These are phyloP conservation scores for Syrphus vitripennis DNA, from an alignment of 2,888 invertebrate genomes.

Conservation along the genomic window DNA sequence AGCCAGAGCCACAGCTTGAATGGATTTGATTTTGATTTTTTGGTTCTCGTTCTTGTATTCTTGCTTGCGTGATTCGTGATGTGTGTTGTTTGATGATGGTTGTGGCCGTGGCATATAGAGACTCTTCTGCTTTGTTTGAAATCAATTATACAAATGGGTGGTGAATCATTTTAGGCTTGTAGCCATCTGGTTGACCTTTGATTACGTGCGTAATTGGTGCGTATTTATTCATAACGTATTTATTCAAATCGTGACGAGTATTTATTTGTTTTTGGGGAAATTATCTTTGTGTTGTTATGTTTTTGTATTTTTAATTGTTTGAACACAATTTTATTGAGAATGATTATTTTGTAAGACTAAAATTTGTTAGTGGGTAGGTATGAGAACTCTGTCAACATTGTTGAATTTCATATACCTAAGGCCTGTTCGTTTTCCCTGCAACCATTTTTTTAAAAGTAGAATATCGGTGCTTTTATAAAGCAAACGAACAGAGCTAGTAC, in stretches of 20 bases:
- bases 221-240: not conserved
- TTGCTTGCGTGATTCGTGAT: not conserved
- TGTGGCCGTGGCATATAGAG: not conserved
- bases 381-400: too few species aligned
- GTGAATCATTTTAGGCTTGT: conserved; percentile 48
- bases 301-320: not conserved
- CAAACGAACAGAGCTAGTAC: too few species aligned
- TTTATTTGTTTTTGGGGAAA: conserved; percentile 5
- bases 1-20: conserved; percentile 18
- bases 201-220: not conserved
- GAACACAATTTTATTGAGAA: not conserved
- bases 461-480: too few species aligned
- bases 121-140: conserved; percentile 29
- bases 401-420: too few species aligned
- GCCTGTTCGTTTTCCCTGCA: too few species aligned
- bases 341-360: not conserved
- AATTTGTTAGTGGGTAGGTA: too few species aligned
- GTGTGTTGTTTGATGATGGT: not conserved
- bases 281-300: not conserved
- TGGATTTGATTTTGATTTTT: conserved; percentile 45
- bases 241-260: conserved; percentile 41
- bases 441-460: too few species aligned
- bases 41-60: not conserved
- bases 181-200: conserved; percentile 43
- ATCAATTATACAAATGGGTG: conserved; percentile 18